These are phyloP conservation scores for Sacculina carcini DNA, from an alignment of 2,888 invertebrate genomes.

Conservation along the genomic window DNA sequence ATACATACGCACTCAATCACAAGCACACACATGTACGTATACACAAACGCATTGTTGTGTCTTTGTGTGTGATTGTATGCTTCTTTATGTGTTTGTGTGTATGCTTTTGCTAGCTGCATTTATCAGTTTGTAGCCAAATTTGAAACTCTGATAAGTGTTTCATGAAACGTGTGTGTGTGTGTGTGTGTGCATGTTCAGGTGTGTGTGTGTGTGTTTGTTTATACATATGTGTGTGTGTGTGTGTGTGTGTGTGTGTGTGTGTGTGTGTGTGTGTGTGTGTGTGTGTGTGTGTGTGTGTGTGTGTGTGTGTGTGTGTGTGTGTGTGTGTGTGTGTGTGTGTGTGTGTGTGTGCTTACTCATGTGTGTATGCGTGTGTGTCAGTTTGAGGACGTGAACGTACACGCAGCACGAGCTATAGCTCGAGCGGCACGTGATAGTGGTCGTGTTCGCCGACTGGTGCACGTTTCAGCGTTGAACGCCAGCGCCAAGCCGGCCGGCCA, in stretches of 20 bases:
- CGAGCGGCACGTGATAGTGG: neutral
- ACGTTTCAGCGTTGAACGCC: slow-evolving; percentile 8
- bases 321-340: neutral
- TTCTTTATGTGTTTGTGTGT: neutral
- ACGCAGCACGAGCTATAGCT: neutral
- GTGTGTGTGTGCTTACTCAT: no score
- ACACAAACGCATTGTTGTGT: neutral
- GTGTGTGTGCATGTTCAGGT: neutral
- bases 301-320: slow-evolving; percentile 4
- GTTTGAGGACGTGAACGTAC: neutral
- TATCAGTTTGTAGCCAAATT: neutral
- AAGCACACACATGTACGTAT: neutral
- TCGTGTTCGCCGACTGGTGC: slow-evolving; percentile 6
- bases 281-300: slow-evolving; percentile 4
- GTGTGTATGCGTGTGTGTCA: neutral
- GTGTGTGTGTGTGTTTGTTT: no score
- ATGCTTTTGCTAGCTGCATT: neutral
- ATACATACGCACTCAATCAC: neutral
- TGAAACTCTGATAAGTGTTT: no score
- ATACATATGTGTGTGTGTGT: no score
- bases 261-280: slow-evolving; percentile 1
- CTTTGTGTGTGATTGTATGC: neutral
- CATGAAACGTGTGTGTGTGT: neutral
- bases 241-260: neutral
- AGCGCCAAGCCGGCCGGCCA: slow-evolving; percentile 22